These are phyloP conservation scores for Nyctereutes procyonoides DNA, from an alignment of 2,113 vertebrate species.

Conservation along the genomic window DNA sequence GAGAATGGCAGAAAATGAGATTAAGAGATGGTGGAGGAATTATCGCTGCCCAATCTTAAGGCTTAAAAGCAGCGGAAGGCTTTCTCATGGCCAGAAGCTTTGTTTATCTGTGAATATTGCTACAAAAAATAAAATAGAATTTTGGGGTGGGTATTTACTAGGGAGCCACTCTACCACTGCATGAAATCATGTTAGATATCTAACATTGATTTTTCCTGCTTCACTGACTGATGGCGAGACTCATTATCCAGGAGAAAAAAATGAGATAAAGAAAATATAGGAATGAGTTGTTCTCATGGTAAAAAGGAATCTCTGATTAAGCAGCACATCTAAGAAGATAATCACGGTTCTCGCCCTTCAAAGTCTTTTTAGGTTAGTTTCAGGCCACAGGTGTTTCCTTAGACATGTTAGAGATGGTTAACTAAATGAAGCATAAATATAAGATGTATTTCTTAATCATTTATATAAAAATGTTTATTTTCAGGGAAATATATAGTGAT, in stretches of 20 bases:
- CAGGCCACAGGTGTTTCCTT: neutral
- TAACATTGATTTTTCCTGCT: neutral
- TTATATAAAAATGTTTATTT: conserved; percentile 18
- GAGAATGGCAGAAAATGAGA: neutral
- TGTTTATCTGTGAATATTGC: neutral
- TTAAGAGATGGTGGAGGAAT: neutral
- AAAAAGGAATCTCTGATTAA: neutral
- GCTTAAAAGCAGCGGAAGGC: neutral
- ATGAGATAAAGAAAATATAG: neutral
- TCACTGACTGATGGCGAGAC: neutral
- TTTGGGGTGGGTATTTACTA: neutral
- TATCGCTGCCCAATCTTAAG: neutral
- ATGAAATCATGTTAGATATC: neutral
- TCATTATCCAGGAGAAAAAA: neutral
- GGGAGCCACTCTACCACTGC: neutral
- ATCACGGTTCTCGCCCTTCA: neutral
- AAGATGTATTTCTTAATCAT: neutral
- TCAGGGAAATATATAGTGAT: neutral
- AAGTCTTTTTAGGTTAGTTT: neutral
- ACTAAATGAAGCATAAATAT: neutral
- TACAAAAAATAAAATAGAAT: neutral
- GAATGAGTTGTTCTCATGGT: neutral
- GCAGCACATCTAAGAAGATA: neutral
- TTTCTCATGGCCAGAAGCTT: neutral
- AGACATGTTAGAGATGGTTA: neutral